Percentiles rank a stretch among this genome's conserved stretches.
phyloP scores from a whole-genome alignment of 2,888 invertebrate species.

The Epirrhoe tristata region DNA sequence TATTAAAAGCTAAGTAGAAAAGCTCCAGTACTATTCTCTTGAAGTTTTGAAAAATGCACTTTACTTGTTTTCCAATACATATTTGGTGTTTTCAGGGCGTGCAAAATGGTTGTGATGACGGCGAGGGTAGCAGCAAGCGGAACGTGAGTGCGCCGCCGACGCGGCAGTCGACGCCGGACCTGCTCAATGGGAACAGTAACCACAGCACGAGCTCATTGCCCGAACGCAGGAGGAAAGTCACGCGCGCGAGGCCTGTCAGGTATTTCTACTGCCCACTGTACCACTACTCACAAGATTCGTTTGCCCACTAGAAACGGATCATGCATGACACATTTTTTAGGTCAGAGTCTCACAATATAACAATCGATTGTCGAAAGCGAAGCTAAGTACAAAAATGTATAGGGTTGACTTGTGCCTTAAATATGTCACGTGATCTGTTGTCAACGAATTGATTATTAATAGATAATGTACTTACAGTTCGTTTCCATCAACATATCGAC shows the following conservation, averaged over 20 bases:
- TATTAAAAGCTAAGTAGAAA: slow-evolving; percentile 33
- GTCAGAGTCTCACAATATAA: too few species aligned
- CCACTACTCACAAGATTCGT: neutral
- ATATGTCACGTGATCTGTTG: too few species aligned
- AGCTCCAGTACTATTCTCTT: slow-evolving; percentile 29
- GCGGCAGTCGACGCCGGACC: slow-evolving; percentile 76
- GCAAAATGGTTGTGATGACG: slow-evolving; percentile 70
- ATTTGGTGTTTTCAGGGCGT: slow-evolving; percentile 53
- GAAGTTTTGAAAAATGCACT: neutral
- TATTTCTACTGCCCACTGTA: slow-evolving; percentile 42
- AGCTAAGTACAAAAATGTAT: too few species aligned
- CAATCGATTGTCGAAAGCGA: too few species aligned
- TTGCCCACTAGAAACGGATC: neutral
- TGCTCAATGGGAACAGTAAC: slow-evolving; percentile 81
- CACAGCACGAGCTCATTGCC: slow-evolving; percentile 79
- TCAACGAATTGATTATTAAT: too few species aligned
- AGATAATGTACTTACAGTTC: too few species aligned
- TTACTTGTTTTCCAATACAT: slow-evolving; percentile 11
- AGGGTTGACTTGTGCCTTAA: too few species aligned
- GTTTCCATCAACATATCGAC: too few species aligned
- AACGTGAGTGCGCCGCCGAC: slow-evolving; percentile 79
- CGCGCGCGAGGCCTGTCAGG: slow-evolving; percentile 71
- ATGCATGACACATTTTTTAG: too few species aligned
- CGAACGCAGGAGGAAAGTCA: slow-evolving; percentile 75
- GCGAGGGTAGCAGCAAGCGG: slow-evolving; percentile 70